Conservation (phyloP, 2,113 vertebrate species). For the Vanacampus margaritifer region DNA sequence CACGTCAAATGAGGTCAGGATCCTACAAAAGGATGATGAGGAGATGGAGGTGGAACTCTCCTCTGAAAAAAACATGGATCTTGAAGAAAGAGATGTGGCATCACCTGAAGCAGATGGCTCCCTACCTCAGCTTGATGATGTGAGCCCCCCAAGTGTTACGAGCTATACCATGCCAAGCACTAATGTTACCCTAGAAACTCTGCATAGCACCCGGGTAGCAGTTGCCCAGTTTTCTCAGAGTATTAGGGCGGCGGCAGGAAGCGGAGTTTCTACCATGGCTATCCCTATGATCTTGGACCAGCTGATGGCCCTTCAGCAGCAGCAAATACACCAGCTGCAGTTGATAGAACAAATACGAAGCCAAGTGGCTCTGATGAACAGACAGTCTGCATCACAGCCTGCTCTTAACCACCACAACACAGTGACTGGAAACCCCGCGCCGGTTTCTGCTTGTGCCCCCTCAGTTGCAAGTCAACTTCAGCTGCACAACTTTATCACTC, state of each 20-base stretch:
- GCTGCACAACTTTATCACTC: slow-evolving; percentile 82
- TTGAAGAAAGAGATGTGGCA: slow-evolving; percentile 71
- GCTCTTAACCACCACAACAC: slow-evolving; percentile 73
- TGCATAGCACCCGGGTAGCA: slow-evolving; percentile 94
- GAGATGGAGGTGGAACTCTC: slow-evolving; percentile 90
- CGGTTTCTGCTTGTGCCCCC: slow-evolving; percentile 66
- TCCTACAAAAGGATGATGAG: slow-evolving; percentile 82
- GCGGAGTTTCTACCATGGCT: slow-evolving; percentile 82
- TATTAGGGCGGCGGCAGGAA: slow-evolving; percentile 65
- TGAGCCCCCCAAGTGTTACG: slow-evolving; percentile 73
- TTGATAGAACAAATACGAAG: slow-evolving; percentile 97
- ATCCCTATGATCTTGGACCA: slow-evolving; percentile 97
- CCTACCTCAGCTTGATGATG: slow-evolving; percentile 80
- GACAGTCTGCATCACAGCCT: slow-evolving; percentile 77
- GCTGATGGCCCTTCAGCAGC: slow-evolving; percentile 94
- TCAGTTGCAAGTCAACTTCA: slow-evolving; percentile 79
- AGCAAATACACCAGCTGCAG: slow-evolving; percentile 97
- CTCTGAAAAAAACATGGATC: slow-evolving; percentile 74
- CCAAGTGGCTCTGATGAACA: slow-evolving; percentile 94
- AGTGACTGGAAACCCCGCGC: slow-evolving; percentile 62
- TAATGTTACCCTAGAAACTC: slow-evolving; percentile 95
- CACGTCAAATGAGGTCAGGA: slow-evolving; percentile 59
- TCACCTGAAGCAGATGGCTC: slow-evolving; percentile 75
- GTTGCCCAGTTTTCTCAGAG: slow-evolving; percentile 96
- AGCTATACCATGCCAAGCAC: slow-evolving; percentile 92